These are phyloP conservation scores for Parnassius glacialis DNA, from an alignment of 2,888 invertebrate species.

Conservation along the genomic window DNA sequence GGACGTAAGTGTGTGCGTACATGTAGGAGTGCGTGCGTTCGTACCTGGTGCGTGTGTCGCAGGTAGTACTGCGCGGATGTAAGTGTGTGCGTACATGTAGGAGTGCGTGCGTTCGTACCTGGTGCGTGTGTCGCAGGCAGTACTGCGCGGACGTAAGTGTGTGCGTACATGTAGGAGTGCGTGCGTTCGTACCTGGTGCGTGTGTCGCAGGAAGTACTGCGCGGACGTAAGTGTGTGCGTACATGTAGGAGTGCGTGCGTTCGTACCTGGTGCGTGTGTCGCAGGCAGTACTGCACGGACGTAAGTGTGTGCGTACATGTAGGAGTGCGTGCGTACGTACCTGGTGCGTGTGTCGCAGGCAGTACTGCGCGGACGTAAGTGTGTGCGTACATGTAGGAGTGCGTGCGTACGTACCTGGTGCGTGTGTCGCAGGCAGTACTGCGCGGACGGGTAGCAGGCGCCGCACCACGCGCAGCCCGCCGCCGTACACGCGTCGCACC, in stretches of 20 bases:
- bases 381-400: not conserved
- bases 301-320: conserved; percentile 23
- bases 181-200: conserved; percentile 45
- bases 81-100: not conserved
- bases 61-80: too few relatives aligned
- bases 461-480: conserved; percentile 74
- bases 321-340: conserved; percentile 31
- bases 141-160: conserved; percentile 42
- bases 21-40: not conserved
- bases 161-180: not conserved
- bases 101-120: conserved; percentile 36
- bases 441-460: conserved; percentile 50
- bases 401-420: conserved; percentile 43
- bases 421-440: conserved; percentile 52
- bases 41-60: not conserved
- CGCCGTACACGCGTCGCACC: conserved; percentile 65
- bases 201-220: conserved; percentile 51
- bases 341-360: conserved; percentile 52
- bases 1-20: too few relatives aligned
- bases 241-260: not conserved
- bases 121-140: conserved; percentile 52
- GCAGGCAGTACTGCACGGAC: conserved; percentile 49
- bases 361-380: conserved; percentile 46
- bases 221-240: conserved; percentile 35
- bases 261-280: conserved; percentile 51